These are phyloP conservation scores for Mactra quadrangularis DNA, from an alignment of 1,140 invertebrate genomes.

Conservation along the genomic window DNA sequence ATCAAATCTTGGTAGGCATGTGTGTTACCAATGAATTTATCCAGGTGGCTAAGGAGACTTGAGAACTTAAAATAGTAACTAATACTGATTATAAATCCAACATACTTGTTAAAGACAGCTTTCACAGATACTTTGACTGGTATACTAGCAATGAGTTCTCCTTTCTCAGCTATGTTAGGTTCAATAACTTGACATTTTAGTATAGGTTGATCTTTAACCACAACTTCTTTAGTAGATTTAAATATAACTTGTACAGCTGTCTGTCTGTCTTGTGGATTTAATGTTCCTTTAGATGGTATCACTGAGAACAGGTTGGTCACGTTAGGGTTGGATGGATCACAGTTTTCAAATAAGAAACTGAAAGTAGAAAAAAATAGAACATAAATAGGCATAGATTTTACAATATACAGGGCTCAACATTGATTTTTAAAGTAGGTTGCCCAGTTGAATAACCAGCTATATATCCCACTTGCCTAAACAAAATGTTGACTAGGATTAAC, in stretches of 20 bases:
- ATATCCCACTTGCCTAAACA: too few relatives aligned
- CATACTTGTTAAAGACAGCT: constrained; percentile 83
- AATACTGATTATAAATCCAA: too few relatives aligned
- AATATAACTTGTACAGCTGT: constrained; percentile 81
- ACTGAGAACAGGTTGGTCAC: constrained; percentile 79
- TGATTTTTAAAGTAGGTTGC: too few relatives aligned
- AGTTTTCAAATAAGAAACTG: constrained; percentile 81
- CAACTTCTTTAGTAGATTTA: constrained; percentile 79
- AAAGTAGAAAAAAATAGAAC: constrained; percentile 19
- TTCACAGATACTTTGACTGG: constrained; percentile 83
- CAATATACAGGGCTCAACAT: too few relatives aligned
- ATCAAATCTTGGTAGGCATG: too few relatives aligned
- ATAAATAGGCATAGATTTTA: background rate
- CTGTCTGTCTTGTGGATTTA: constrained; percentile 79
- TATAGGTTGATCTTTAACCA: constrained; percentile 81
- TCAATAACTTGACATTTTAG: constrained; percentile 83
- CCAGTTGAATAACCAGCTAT: too few relatives aligned
- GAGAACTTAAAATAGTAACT: too few relatives aligned
- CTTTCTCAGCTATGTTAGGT: constrained; percentile 79
- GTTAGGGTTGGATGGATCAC: constrained; percentile 73
- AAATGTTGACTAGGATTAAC: too few relatives aligned
- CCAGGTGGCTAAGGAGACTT: too few relatives aligned
- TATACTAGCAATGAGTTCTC: constrained; percentile 82
- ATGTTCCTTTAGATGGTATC: constrained; percentile 76
- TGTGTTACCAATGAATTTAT: too few relatives aligned